A percentile compares a stretch with the other conserved stretches of the same genome.
phyloP scores from a whole-genome alignment of 2,888 invertebrate species.

The Urechis unicinctus region DNA sequence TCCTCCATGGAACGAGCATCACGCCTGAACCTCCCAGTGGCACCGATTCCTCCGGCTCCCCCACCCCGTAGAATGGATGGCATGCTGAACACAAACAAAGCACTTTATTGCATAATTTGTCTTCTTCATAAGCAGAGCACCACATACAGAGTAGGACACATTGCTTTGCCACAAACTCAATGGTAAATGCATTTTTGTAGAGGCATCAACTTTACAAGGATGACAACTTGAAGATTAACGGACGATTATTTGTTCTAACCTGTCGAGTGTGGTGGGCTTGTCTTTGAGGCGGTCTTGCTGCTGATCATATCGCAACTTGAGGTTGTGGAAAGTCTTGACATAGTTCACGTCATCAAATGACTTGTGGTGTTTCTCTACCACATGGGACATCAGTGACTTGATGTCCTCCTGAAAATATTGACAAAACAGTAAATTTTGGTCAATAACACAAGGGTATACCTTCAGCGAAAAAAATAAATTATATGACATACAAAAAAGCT shows the following conservation, averaged over 20 bases:
- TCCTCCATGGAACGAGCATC: constrained; percentile 92
- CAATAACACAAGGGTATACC: neutral
- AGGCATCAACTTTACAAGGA: no score
- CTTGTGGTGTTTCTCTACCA: constrained; percentile 93
- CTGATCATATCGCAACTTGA: constrained; percentile 59
- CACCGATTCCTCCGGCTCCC: constrained; percentile 12
- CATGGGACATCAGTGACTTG: constrained; percentile 63
- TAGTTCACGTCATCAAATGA: constrained; percentile 91
- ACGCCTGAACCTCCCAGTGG: constrained; percentile 62
- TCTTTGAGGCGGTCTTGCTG: constrained; percentile 37
- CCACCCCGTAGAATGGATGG: constrained; percentile 64
- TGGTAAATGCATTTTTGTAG: no score
- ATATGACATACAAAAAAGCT: neutral
- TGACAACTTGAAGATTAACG: no score
- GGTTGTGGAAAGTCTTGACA: constrained; percentile 93
- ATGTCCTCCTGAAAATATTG: constrained; percentile 56
- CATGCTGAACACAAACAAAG: constrained; percentile 56
- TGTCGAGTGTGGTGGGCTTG: constrained; percentile 61
- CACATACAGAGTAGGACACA: no score
- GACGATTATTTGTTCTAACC: no score
- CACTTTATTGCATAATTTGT: no score
- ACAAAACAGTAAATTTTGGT: neutral
- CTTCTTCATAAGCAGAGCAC: no score
- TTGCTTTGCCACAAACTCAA: no score
- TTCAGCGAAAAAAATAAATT: neutral